Evolutionary conservation across 1,140 invertebrate species (phyloP), one percentile per base, ranked within the genome.

Genomic region (Nomia melanderi): DNA sequence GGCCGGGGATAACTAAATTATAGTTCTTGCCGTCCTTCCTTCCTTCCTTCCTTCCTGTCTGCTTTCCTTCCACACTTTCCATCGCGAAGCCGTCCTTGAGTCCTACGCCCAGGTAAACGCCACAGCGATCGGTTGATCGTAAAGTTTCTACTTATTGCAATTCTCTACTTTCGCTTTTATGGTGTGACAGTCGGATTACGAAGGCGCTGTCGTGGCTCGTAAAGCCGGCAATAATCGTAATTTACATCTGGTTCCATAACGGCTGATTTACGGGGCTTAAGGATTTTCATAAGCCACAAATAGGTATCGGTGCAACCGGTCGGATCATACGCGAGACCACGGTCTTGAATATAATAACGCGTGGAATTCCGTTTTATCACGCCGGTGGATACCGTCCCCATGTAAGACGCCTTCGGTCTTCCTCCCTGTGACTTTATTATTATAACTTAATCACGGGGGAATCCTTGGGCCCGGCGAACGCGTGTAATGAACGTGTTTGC

Each of bases 121-220:
- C 41, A 17, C 25, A 8, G 39, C 57, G 79, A 86, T 84, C 77
- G 56, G 29, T 6, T 63, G 79, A 86, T 83, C 84, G 81, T 89
- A 88, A 90, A 90, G 73, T 67, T 73, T 81, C 77, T 76, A 83
- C 83, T 86, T 88, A 87, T 83, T 82, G 81, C 77, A 44, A 81
- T 87, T 84, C 78, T 78, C 69, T 84, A 82, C 80, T 81, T 85
- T 86, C 87, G 80, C 88, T 87, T 88, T 87, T 86, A 85, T 81
- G 82, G 63, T 50, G 78, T 66, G 83, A 86, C 78, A 83, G 70
- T 36, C 50, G 74, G 74, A 84, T 84, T 84, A 85, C 62, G 56
- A 41, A 50, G 75, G 79, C 60, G 56, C 23, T 72, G 78, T 78
- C 27, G 20, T 3, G 25, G 23, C 39, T 62, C 79, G 59, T 84